These are phyloP conservation scores for Camelus bactrianus DNA, from an alignment of 2,113 vertebrate species.

Conservation along the genomic window DNA sequence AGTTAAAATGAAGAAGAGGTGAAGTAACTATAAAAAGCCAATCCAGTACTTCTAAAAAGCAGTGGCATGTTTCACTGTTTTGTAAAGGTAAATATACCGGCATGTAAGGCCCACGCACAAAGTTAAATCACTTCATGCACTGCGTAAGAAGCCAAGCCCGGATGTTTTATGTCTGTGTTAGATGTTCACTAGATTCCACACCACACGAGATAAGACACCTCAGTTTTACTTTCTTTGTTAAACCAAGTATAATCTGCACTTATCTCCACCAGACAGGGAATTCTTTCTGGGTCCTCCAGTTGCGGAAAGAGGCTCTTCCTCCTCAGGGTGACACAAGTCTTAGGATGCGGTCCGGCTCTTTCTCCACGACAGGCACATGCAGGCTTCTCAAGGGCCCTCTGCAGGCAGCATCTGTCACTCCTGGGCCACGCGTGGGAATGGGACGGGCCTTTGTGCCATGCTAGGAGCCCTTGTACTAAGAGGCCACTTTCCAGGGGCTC, in stretches of 20 bases:
- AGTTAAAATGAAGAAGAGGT: background rate
- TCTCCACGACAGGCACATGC: rapidly evolving
- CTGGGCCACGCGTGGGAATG: background rate
- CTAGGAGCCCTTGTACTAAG: background rate
- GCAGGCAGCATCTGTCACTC: background rate
- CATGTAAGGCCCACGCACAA: background rate
- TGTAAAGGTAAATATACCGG: background rate
- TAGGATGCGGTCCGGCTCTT: background rate
- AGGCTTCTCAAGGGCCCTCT: background rate
- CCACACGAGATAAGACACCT: background rate
- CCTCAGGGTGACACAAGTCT: too few relatives aligned
- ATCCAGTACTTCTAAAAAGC: background rate
- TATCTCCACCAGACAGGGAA: background rate
- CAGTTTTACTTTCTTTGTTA: background rate
- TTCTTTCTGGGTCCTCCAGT: background rate
- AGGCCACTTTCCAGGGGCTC: background rate
- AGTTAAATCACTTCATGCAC: background rate
- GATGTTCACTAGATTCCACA: background rate
- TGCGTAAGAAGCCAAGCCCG: background rate
- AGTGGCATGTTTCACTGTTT: background rate
- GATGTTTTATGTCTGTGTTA: background rate
- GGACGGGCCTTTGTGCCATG: too few relatives aligned
- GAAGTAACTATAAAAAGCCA: background rate
- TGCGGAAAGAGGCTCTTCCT: background rate
- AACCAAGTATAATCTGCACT: background rate